Percentiles rank a stretch among this genome's conserved stretches.
These are phyloP conservation scores for Drosophila kurseongensis DNA, from an alignment of 1,140 invertebrate genomes.

Conservation along the genomic window DNA sequence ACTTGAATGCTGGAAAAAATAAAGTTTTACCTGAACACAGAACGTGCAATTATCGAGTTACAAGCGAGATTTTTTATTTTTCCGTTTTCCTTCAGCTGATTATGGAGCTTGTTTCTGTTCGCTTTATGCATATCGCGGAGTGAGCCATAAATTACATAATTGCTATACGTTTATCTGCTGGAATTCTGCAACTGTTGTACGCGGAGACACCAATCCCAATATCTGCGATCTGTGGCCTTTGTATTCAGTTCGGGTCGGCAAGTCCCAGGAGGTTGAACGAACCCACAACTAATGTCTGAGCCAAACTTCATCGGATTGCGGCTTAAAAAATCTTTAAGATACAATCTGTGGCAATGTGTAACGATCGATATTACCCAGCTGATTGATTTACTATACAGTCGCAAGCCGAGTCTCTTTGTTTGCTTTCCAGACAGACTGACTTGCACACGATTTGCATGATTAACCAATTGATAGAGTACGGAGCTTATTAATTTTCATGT, in stretches of 20 bases:
- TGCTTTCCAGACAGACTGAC: slow-evolving; percentile 13
- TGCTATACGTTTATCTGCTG: slow-evolving; percentile 48
- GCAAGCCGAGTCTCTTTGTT: slow-evolving; percentile 27
- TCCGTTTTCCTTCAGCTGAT: slow-evolving; percentile 41
- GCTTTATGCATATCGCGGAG: slow-evolving; percentile 49
- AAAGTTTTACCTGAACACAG: slow-evolving; percentile 26
- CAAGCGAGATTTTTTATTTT: slow-evolving; percentile 52
- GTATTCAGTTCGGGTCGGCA: slow-evolving; percentile 21
- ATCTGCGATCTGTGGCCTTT: slow-evolving; percentile 43
- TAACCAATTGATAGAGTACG: slow-evolving; percentile 42
- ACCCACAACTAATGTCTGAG: slow-evolving; percentile 11
- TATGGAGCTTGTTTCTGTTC: slow-evolving; percentile 45
- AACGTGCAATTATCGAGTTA: slow-evolving; percentile 72
- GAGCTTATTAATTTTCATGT: slow-evolving; percentile 67
- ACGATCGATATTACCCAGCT: slow-evolving; percentile 43
- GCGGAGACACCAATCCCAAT: slow-evolving; percentile 3
- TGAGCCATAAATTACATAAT: slow-evolving; percentile 73
- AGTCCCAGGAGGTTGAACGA: slow-evolving; percentile 31
- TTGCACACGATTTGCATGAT: slow-evolving; percentile 71
- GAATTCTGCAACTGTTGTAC: slow-evolving; percentile 35
- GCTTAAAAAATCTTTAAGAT: slow-evolving; percentile 12
- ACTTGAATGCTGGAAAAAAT: slow-evolving; percentile 17
- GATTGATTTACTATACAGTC: slow-evolving; percentile 21
- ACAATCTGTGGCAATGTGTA: slow-evolving; percentile 23
- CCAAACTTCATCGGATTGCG: slow-evolving; percentile 1